phyloP scores from a whole-genome alignment of 2,113 vertebrate species.

The Euleptes europaea region DNA sequence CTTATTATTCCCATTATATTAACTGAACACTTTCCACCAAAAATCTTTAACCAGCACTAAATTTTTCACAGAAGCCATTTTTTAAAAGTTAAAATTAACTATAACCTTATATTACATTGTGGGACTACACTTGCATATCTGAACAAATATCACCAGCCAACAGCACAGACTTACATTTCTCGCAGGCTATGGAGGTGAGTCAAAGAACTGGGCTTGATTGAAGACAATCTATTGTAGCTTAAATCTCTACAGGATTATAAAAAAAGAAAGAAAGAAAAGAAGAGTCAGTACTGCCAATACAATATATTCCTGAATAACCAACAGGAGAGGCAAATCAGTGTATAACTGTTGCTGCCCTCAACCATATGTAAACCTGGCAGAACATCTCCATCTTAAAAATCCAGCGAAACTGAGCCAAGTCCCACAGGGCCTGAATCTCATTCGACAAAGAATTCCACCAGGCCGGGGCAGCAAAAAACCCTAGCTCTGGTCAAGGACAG shows the following conservation, averaged over 20 bases:
- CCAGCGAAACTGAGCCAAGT: too few species aligned
- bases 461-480: too few species aligned
- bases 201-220: constrained; percentile 82
- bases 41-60: neutral
- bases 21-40: neutral
- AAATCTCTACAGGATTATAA: constrained; percentile 84
- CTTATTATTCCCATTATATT: neutral
- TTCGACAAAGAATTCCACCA: too few species aligned
- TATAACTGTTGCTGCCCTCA: too few species aligned
- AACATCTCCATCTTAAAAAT: too few species aligned
- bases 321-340: too few species aligned
- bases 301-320: neutral
- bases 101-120: neutral
- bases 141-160: neutral
- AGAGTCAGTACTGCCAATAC: constrained; percentile 30
- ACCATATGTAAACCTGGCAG: too few species aligned
- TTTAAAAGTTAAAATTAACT: neutral
- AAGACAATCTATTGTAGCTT: constrained; percentile 92
- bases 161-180: constrained; percentile 87
- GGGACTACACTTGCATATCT: neutral
- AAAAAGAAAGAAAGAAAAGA: constrained; percentile 64
- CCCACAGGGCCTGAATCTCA: too few species aligned
- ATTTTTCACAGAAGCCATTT: neutral
- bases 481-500: too few species aligned
- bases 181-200: constrained; percentile 82